Conservation (phyloP, 2,797 vertebrate genomes). For the Onychomys arenicola region DNA sequence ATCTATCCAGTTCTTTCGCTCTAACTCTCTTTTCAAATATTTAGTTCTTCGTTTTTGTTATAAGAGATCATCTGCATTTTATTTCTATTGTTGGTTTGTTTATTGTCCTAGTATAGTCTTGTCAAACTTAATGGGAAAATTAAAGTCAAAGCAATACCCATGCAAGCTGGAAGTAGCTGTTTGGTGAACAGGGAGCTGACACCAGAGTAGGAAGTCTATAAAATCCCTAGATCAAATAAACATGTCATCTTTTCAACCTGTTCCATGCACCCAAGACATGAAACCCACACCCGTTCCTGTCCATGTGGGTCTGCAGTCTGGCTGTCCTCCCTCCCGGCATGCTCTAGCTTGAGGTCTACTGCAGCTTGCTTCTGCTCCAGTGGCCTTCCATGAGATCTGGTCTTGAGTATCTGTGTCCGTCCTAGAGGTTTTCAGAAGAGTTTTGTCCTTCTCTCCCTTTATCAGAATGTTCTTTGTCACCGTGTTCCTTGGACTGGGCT, state of each 20-base stretch:
- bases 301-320: background rate
- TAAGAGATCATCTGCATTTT: background rate
- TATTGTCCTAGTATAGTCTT: background rate
- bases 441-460: slow-evolving; percentile 93
- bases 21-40: background rate
- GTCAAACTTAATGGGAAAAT: background rate
- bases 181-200: background rate
- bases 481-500: slow-evolving; percentile 93
- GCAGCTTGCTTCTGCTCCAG: no score
- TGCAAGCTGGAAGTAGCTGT: background rate
- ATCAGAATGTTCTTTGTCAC: slow-evolving; percentile 92
- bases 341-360: no score
- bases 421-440: slow-evolving; percentile 94
- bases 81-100: background rate
- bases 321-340: no score
- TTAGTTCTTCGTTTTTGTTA: background rate
- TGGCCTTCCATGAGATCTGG: slow-evolving; percentile 94
- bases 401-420: slow-evolving; percentile 93
- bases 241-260: background rate
- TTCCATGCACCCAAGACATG: background rate
- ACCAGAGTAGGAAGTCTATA: background rate
- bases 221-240: background rate
- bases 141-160: background rate
- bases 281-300: background rate
- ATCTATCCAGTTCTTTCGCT: background rate